Percentiles rank a stretch among this genome's conserved stretches.
Conservation (phyloP, 2,113 vertebrate genomes). For the Neofelis nebulosa region DNA sequence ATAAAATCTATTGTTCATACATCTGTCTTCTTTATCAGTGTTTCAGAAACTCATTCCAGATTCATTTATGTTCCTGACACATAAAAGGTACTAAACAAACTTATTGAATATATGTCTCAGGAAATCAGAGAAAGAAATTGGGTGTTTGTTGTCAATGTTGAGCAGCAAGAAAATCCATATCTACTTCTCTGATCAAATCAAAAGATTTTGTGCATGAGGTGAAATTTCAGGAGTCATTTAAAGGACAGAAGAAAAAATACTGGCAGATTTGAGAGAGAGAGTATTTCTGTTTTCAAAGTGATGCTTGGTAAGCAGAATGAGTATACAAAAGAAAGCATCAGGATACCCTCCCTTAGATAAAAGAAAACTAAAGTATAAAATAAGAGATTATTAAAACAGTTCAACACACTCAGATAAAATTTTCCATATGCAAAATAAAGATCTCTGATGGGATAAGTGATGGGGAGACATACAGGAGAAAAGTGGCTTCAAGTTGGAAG, state of each 20-base stretch:
- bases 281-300: constrained; percentile 23
- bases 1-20: neutral
- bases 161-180: constrained; percentile 17
- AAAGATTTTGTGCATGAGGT: neutral
- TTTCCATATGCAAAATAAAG: neutral
- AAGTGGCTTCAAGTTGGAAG: neutral
- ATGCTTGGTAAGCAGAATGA: neutral
- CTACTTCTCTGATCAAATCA: constrained; percentile 13
- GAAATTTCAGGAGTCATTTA: constrained; percentile 14
- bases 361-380: neutral
- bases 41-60: neutral
- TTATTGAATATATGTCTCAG: neutral
- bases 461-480: neutral
- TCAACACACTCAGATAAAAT: neutral
- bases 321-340: neutral
- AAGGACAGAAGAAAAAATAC: neutral
- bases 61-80: neutral
- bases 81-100: neutral
- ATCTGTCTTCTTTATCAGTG: neutral
- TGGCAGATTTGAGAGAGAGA: neutral
- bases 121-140: neutral
- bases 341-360: neutral
- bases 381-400: neutral
- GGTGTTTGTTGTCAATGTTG: neutral
- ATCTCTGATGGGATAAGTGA: neutral